Percentiles rank a stretch among this genome's conserved stretches.
phyloP scores from a whole-genome alignment of 1,140 invertebrate genomes.

The Geopemphigus sp. region DNA sequence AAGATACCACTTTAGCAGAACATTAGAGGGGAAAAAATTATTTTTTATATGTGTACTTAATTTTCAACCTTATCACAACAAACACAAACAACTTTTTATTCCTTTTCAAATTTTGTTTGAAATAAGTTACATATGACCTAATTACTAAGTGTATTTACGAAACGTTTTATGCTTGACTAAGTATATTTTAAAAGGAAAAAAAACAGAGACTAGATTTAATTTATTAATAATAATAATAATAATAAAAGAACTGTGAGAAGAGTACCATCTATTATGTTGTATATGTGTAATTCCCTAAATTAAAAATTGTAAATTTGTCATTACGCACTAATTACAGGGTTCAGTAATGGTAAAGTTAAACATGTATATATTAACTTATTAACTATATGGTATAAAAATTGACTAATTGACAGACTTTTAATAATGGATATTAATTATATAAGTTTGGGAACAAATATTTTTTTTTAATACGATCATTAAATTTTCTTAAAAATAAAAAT shows the following conservation, averaged over 20 bases:
- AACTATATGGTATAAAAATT: no score
- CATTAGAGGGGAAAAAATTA: no score
- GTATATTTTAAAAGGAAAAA: background rate
- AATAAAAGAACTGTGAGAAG: background rate
- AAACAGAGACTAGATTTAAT: slow-evolving; percentile 6
- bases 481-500: background rate
- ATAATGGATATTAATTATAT: no score
- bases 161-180: background rate
- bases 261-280: no score
- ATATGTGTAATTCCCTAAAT: background rate
- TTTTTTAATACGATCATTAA: background rate
- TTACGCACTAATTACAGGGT: no score
- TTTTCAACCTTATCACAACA: slow-evolving; percentile 28
- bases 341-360: no score
- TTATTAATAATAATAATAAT: no score
- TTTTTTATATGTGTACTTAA: background rate
- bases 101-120: background rate
- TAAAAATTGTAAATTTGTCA: background rate
- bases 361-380: no score
- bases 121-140: background rate
- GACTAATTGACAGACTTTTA: no score
- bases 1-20: background rate
- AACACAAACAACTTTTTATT: slow-evolving; percentile 3
- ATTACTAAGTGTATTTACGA: background rate
- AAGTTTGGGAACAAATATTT: no score